phyloP scores from a whole-genome alignment of 2,888 invertebrate species.

The Macrostomum cliftonense region DNA sequence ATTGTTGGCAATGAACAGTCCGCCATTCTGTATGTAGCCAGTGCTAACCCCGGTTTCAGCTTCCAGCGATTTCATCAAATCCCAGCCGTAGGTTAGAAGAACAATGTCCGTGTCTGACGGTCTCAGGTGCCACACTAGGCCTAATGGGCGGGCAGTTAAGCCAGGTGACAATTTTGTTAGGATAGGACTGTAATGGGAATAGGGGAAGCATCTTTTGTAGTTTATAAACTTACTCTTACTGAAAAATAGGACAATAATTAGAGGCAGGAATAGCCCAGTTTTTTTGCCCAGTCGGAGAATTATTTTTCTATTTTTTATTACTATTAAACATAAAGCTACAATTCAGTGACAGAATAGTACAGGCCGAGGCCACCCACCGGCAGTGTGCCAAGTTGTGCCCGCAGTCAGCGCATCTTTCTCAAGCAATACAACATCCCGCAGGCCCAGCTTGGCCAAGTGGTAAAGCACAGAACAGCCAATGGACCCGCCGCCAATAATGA shows the following conservation, averaged over 20 bases:
- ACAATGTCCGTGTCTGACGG: slow-evolving; percentile 69
- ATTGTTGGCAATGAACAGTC: slow-evolving; percentile 61
- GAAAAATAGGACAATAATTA: too few species aligned
- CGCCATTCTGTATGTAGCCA: slow-evolving; percentile 74
- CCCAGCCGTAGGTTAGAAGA: slow-evolving; percentile 51
- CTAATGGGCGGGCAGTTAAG: slow-evolving; percentile 13
- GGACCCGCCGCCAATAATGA: slow-evolving; percentile 4
- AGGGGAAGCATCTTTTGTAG: too few species aligned
- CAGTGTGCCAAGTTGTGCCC: slow-evolving; percentile 7
- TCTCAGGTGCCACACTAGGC: slow-evolving; percentile 59
- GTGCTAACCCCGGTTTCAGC: slow-evolving; percentile 59
- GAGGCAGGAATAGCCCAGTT: too few species aligned
- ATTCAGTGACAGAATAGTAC: too few species aligned
- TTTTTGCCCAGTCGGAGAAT: too few species aligned
- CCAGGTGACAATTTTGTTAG: too few species aligned
- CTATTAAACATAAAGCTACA: too few species aligned
- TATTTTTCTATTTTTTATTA: too few species aligned
- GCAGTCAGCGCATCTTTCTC: slow-evolving; percentile 3
- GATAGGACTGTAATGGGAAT: too few species aligned
- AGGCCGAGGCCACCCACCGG: neutral
- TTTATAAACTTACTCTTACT: too few species aligned
- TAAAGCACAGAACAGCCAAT: slow-evolving; percentile 4
- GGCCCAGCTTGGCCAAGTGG: slow-evolving; percentile 3
- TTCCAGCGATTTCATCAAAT: slow-evolving; percentile 49
- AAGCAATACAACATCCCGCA: slow-evolving; percentile 1